These are phyloP conservation scores for Abrostola tripartita DNA, from an alignment of 2,888 invertebrate species.

Conservation along the genomic window DNA sequence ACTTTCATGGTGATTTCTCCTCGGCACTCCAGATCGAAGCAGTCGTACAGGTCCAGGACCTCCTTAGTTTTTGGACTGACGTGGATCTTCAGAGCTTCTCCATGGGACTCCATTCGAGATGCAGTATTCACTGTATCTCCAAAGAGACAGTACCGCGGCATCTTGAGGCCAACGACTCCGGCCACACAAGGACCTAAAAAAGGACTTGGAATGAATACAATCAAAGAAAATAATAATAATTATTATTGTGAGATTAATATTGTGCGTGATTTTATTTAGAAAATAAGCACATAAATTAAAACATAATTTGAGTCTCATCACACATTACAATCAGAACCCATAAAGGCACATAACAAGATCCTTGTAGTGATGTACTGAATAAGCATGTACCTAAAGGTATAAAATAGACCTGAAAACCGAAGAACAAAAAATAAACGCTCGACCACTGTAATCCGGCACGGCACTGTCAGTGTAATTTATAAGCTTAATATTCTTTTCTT, in stretches of 20 bases:
- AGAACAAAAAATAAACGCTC: not conserved
- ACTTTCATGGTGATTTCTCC: constrained; percentile 98
- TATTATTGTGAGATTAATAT: too few species aligned
- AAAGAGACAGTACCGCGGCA: constrained; percentile 98
- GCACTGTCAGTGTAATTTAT: not conserved
- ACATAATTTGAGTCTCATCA: too few species aligned
- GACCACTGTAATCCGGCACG: not conserved
- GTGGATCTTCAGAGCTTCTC: constrained; percentile 96
- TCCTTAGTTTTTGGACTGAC: constrained; percentile 96
- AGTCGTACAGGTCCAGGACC: constrained; percentile 94
- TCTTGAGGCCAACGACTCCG: constrained; percentile 97
- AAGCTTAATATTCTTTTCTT: constrained; percentile 1
- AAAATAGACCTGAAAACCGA: not conserved
- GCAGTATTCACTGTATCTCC: constrained; percentile 98
- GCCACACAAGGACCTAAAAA: constrained; percentile 92
- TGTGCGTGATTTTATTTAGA: too few species aligned
- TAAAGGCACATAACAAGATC: too few species aligned
- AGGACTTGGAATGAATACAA: not conserved
- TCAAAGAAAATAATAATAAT: not conserved
- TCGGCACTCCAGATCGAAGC: constrained; percentile 94
- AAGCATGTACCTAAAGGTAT: too few species aligned
- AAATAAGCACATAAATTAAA: too few species aligned
- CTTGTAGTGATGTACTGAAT: too few species aligned
- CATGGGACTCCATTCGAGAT: constrained; percentile 96
- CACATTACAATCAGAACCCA: not conserved